Evolutionary conservation across 2,113 vertebrate species (phyloP), one percentile per base, ranked within the genome.

Genomic region (Eulemur macaco): DNA sequence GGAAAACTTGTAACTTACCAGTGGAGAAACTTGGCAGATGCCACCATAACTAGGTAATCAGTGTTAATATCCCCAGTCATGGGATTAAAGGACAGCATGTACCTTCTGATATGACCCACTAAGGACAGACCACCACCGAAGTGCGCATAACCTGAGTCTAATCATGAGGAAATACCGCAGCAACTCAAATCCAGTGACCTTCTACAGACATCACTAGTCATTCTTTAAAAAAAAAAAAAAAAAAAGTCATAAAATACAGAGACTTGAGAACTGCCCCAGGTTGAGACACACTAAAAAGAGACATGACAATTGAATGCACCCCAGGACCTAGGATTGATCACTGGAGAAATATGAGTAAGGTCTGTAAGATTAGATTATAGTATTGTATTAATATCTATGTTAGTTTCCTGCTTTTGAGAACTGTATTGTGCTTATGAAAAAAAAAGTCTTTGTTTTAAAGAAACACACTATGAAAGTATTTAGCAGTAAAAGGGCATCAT

Each of bases 391-490:
- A 54, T 54, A 31, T 12, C 18, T 13, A 1, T 6, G n/a, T 37
- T 27, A 29, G 84, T 73, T 74, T 91, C 50, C 39, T 37, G 45
- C 69, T 37, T 80, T 34, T 34, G 2, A 77, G 58, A 47, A 18
- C 1, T 63, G 12, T 58, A 29, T 47, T 29, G 45, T 29, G 81
- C 76, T 31, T 25, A 81, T 9, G 31, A 56, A 66, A 71, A 86
- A 54, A 63, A 88, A 27, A 8, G 52, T 13, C 34, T 92, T 89
- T 54, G 21, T 80, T 69, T 83, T 71, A 71, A 82, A 86, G 91
- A 89, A 82, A 74, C 42, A 73, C 3, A 6, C 18, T 82, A n/a
- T 45, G 47, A 92, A 89, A 74, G 37, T 66, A 63, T 66, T 81
- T 39, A 73, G 77, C 4, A 39, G 45, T 64, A 14, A 82, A 88